A percentile compares a stretch with the other conserved stretches of the same genome.
phyloP scores from a whole-genome alignment of 2,113 vertebrate genomes.

The Dendropsophus ebraccatus region DNA sequence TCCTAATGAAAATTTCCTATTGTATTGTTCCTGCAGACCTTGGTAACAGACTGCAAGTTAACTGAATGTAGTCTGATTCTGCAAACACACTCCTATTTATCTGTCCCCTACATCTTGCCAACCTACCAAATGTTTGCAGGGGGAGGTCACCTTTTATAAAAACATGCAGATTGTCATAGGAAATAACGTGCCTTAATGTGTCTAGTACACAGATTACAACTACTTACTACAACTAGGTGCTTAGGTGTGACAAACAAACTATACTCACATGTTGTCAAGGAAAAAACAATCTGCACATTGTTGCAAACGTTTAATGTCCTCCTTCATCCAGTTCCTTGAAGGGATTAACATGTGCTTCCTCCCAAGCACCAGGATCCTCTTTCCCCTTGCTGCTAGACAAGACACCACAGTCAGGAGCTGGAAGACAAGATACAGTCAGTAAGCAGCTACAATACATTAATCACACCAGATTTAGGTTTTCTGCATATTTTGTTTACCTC shows the following conservation, averaged over 20 bases:
- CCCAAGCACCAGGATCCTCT: slow-evolving; percentile 86
- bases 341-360: slow-evolving; percentile 88
- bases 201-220: not conserved
- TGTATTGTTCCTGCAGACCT: no score
- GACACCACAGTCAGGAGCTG: slow-evolving; percentile 85
- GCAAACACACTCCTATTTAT: no score
- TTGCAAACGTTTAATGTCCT: slow-evolving; percentile 79
- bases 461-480: no score
- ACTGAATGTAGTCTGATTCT: no score
- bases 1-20: no score
- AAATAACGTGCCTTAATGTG: not conserved
- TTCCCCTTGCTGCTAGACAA: slow-evolving; percentile 74
- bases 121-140: not conserved
- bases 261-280: slow-evolving; percentile 89
- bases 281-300: slow-evolving; percentile 92
- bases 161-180: no score
- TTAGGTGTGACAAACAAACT: not conserved
- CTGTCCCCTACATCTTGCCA: no score
- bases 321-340: slow-evolving; percentile 74
- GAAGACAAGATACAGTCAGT: slow-evolving; percentile 60
- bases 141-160: no score
- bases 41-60: no score
- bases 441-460: not conserved
- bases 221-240: not conserved
- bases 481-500: no score